Evolutionary conservation across 2,113 vertebrate species (phyloP).

Genomic region (Nannobrachium achirus): DNA sequence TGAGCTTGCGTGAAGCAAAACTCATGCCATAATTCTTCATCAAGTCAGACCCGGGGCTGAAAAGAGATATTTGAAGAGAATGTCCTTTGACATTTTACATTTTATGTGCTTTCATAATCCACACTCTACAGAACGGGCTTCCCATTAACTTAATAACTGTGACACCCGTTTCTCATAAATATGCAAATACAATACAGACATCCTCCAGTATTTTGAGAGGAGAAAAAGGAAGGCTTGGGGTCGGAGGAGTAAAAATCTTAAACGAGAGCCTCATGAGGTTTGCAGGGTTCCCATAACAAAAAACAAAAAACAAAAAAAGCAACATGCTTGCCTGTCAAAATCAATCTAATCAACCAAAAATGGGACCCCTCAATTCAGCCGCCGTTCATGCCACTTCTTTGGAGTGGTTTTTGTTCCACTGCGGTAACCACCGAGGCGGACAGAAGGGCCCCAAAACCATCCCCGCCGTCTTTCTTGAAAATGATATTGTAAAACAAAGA

Average conservation of each 20-base stretch:
- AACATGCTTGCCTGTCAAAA: conserved; percentile 46
- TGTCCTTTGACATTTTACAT: conserved; percentile 62
- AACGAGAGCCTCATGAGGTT: conserved; percentile 19
- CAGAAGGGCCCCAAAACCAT: conserved; percentile 23
- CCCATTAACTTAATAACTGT: conserved; percentile 70
- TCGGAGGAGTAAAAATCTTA: conserved; percentile 18
- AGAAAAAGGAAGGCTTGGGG: conserved; percentile 27
- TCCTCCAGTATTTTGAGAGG: conserved; percentile 34
- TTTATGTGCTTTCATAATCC: conserved; percentile 70
- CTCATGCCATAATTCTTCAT: background rate
- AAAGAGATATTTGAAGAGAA: conserved; percentile 35
- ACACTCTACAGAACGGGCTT: conserved; percentile 60
- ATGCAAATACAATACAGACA: conserved; percentile 68
- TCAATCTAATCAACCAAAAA: conserved; percentile 58
- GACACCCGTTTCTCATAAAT: conserved; percentile 72
- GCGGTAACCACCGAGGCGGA: conserved; percentile 43
- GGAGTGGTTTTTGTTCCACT: conserved; percentile 55
- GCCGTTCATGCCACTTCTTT: conserved; percentile 47
- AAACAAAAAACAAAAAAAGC: conserved; percentile 46
- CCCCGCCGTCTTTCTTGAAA: conserved; percentile 52
- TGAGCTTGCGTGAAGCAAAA: background rate
- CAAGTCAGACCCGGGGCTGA: conserved; percentile 22
- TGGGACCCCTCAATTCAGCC: conserved; percentile 36
- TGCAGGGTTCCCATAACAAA: conserved; percentile 45
- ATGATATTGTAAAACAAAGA: conserved; percentile 51